Evolutionary conservation across 64 coral and sea anemone genomes (phyloP).

Genomic region (Pachyseris speciosa): DNA sequence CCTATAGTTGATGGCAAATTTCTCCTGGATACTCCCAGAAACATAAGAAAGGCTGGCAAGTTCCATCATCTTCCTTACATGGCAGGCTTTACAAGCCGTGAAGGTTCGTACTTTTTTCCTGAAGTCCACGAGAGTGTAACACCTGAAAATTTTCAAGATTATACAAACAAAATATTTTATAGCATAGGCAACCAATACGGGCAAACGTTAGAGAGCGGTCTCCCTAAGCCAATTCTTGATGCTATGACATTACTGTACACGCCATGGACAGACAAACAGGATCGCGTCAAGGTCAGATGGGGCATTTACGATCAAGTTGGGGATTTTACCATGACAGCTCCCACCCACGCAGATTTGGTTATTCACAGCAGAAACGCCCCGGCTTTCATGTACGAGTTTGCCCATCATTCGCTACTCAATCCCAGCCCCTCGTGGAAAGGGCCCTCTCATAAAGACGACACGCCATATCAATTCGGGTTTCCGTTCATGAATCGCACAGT

Average conservation of each 20-base stretch:
- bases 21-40: constrained; percentile 59
- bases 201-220: background rate
- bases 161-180: background rate
- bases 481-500: constrained; percentile 68
- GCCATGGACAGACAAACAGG: constrained; percentile 57
- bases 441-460: constrained; percentile 72
- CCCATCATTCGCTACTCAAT: constrained; percentile 36
- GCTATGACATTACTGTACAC: constrained; percentile 59
- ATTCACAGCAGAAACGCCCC: constrained; percentile 52
- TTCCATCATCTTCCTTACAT: constrained; percentile 69
- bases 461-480: constrained; percentile 79
- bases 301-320: constrained; percentile 50
- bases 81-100: constrained; percentile 69
- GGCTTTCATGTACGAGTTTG: constrained; percentile 74
- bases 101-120: constrained; percentile 74
- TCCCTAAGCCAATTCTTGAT: constrained; percentile 11
- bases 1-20: constrained; percentile 74
- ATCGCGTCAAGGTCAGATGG: background rate
- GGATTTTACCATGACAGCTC: constrained; percentile 69
- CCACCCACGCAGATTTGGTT: constrained; percentile 40
- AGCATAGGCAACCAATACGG: constrained; percentile 39
- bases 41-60: constrained; percentile 53
- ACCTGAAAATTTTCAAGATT: background rate
- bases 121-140: background rate
- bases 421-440: constrained; percentile 62